phyloP scores from a whole-genome alignment of 2,113 vertebrate genomes.

The Xiphophorus hellerii region DNA sequence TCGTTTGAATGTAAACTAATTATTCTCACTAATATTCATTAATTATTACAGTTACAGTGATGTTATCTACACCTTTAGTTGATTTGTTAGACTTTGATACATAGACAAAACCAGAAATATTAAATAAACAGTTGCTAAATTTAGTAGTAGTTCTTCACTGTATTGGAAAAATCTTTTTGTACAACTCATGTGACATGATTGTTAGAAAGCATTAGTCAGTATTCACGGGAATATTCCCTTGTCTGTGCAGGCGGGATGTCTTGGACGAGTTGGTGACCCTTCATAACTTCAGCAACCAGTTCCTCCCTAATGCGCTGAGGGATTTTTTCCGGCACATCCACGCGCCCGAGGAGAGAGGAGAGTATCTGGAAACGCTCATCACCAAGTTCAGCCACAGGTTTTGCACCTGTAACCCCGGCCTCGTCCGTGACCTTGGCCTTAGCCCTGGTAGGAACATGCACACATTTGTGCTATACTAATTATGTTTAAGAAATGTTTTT shows the following conservation, averaged over 20 bases:
- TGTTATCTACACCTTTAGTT: too few species aligned
- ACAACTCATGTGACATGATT: too few species aligned
- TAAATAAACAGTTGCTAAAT: too few species aligned
- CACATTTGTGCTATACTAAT: neutral
- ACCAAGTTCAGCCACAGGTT: slow-evolving; percentile 99
- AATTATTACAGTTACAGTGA: too few species aligned
- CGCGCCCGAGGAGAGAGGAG: slow-evolving; percentile 96
- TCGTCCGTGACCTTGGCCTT: slow-evolving; percentile 93
- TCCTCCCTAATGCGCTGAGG: slow-evolving; percentile 96
- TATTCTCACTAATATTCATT: too few species aligned
- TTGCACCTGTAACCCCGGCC: slow-evolving; percentile 93
- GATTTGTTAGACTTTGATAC: too few species aligned
- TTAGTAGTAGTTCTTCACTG: too few species aligned
- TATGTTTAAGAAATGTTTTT: neutral
- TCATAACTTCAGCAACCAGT: slow-evolving; percentile 99
- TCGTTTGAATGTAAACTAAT: too few species aligned
- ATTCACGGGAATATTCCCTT: neutral
- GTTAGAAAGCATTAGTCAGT: too few species aligned
- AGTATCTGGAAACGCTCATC: slow-evolving; percentile 98
- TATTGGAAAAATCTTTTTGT: too few species aligned
- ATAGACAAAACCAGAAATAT: too few species aligned
- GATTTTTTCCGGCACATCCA: slow-evolving; percentile 99
- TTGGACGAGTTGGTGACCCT: slow-evolving; percentile 96
- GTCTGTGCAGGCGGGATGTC: slow-evolving; percentile 88
- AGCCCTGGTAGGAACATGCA: slow-evolving; percentile 88